Evolutionary conservation across 2,113 vertebrate genomes (phyloP), one percentile per base, ranked within the genome.

Genomic region (Hymenochirus boettgeri): DNA sequence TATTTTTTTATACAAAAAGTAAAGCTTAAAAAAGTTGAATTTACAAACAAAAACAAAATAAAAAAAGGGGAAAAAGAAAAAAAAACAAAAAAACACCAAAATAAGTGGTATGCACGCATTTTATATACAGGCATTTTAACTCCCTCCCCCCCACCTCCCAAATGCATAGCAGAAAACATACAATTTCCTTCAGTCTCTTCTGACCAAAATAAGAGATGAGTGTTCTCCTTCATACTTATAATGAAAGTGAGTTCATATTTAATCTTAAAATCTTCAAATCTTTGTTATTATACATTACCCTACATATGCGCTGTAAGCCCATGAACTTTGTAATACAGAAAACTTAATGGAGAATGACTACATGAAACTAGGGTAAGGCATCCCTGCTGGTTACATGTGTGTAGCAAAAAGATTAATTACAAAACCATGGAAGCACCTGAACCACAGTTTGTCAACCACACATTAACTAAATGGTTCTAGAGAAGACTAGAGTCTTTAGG

Each of bases 1-100:
- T 42, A 60, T 67, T 45, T 55, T 65, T 91, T 88, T 92, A 91
- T 99, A 99, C 92, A 97, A 97, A 98, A 95, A 93, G 94, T 89
- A 94, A 90, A 93, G 96, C 92, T 92, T 98, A 98, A 96, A 90
- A 90, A 99, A 98, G 91, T 92, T 93, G 83, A 59, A 96, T 99
- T 94, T 98, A 97, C 95, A 98, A 93, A 90, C 86, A 83, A 83
- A 90, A 89, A 95, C 92, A 90, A 92, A 94, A 46, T 93, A 92
- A 25, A 53, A 53, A 12, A n/a, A 45, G 91, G 93, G 94, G 26
- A 93, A 93, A 61, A 82, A 82, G 88, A 88, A 94, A 93, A n/a
- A 78, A 82, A 88, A 89, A 95, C 93, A 95, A 93, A 96, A 92
- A 90, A 86, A 83, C 82, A 89, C 89, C 94, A 93, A 90, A 92